Base-by-base conservation (phyloP, 2,888 invertebrate genomes). In the Leptarthrus brevirostris region DNA sequence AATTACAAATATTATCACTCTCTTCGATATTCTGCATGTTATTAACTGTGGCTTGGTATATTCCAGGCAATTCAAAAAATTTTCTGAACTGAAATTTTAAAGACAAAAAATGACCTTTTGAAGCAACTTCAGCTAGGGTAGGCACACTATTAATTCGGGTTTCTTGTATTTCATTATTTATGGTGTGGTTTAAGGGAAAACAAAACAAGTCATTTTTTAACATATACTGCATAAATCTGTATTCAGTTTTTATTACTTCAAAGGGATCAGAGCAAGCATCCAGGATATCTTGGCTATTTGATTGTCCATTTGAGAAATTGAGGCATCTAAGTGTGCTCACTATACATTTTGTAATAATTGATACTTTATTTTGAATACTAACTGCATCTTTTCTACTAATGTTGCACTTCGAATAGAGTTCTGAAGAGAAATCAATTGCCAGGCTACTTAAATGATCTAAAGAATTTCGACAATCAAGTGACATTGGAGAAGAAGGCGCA, bases 81-180 rank as follows among this genome's bases (percentile, higher is more conserved):
- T 72, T 56, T 18, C 22, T 14, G 26, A 72, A 72, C 26, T 72
- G 72, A 44, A 56, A 72, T 36, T 54, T 24, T 56, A 56, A 24
- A 20, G 56, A 54, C 24, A 36, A 10, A 52, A 64, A 44, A 18
- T 64, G 20, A 24, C 18, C 64, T 24, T 44, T 64, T 6, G n/a
- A 0, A 3, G 22, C 22, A 14, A 44, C 12, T 2, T 2, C 47
- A 44, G 18, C 64, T 47, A 64, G 2, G 4, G 40, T 44, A 18
- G 40, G 20, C 6, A 18, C 10, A 2, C 44, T 20, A 30, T 16
- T 26, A 10, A 54, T 22, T 22, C 5, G 10, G 12, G 26, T 26
- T 20, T 54, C 53, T 22, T 16, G 12, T 54, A 54, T 54, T 26
- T 54, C 30, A 30, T 30, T 30, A 30, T n/a, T n/a, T n/a, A n/a